Percentiles rank a stretch among this genome's conserved stretches.
phyloP scores from a whole-genome alignment of 2,113 vertebrate genomes.

The Cinclus mexicanus region DNA sequence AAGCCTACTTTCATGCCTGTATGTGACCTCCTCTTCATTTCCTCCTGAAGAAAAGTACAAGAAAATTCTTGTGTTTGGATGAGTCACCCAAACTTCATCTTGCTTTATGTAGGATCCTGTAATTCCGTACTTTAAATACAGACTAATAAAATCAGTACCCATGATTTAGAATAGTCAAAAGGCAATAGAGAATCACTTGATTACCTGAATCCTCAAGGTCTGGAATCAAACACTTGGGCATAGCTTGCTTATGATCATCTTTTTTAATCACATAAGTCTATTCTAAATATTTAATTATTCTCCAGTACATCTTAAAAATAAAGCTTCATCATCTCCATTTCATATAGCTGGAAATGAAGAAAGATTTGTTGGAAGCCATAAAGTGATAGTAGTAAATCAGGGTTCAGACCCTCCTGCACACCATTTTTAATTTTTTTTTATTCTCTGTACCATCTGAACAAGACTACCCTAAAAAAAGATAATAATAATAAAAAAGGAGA shows the following conservation, averaged over 20 bases:
- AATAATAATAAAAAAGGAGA: neutral
- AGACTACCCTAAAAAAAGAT: neutral
- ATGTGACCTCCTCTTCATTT: neutral
- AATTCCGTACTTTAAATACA: neutral
- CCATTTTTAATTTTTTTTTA: neutral
- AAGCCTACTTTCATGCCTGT: neutral
- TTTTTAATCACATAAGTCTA: neutral
- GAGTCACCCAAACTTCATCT: conserved; percentile 14
- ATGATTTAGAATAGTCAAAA: neutral
- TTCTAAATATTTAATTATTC: neutral
- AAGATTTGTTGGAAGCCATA: neutral
- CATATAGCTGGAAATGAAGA: neutral
- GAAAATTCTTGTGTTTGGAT: neutral
- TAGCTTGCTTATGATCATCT: neutral
- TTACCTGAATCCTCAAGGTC: neutral
- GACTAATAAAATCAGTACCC: neutral
- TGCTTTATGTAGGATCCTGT: neutral
- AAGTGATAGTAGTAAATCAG: neutral
- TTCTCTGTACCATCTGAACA: neutral
- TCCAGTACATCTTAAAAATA: neutral
- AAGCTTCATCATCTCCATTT: neutral
- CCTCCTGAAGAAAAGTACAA: neutral
- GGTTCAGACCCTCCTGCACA: neutral
- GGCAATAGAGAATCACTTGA: neutral
- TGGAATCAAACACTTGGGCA: neutral